phyloP scores from a whole-genome alignment of 2,888 invertebrate species.

The Tanytarsus gracilentus region DNA sequence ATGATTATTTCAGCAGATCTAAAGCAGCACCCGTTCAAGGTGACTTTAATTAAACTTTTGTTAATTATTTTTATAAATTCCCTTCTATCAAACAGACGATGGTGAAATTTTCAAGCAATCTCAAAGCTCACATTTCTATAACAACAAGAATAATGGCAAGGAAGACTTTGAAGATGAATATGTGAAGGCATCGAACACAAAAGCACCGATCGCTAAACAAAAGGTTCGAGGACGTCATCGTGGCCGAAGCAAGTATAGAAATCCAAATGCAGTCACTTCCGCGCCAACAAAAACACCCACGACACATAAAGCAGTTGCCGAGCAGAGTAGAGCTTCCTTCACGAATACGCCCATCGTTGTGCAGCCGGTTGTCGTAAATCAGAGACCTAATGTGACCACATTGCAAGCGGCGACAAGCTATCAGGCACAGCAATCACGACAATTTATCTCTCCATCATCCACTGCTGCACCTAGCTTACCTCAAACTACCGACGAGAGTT shows the following conservation, averaged over 20 bases:
- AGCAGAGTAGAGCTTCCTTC: constrained; percentile 30
- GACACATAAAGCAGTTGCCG: constrained; percentile 31
- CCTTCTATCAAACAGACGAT: constrained; percentile 38
- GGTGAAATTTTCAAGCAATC: constrained; percentile 60
- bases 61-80: constrained; percentile 34
- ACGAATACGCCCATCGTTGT: constrained; percentile 25
- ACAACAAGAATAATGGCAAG: constrained; percentile 52
- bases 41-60: background rate
- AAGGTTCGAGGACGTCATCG: constrained; percentile 41
- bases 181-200: constrained; percentile 31
- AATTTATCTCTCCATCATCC: constrained; percentile 14
- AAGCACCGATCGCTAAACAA: constrained; percentile 24
- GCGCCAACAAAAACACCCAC: constrained; percentile 37
- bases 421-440: background rate
- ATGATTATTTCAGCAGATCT: constrained; percentile 8
- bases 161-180: constrained; percentile 48
- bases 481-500: constrained; percentile 9
- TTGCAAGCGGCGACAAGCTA: constrained; percentile 8
- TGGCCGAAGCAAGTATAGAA: constrained; percentile 34
- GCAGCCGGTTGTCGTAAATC: background rate
- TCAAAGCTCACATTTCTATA: constrained; percentile 68
- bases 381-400: background rate
- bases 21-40: background rate
- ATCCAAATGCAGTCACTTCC: constrained; percentile 38
- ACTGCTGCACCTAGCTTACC: background rate